Evolutionary conservation across 2,797 vertebrate genomes (phyloP), one percentile per base, ranked within the genome.

Genomic region (Ctenochaetus hawaiiensis): DNA sequence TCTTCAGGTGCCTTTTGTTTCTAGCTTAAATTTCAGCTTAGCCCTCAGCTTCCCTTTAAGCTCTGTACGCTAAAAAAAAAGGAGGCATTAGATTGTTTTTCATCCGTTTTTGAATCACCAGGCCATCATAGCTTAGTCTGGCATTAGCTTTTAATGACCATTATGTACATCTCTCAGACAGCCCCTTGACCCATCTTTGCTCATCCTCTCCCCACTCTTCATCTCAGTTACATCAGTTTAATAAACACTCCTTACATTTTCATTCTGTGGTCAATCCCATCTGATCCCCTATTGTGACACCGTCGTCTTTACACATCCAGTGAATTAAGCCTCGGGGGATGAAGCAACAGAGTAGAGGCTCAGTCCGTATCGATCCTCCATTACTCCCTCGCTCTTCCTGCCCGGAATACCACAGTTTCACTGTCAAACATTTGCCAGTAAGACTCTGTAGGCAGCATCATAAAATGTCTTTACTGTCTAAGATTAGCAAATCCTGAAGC

Each of bases 201-300:
- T 67, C 81, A n/a, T 41, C 71, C 58, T 53, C 64, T 47, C 65
- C 62, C 26, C 2, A 0, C 72, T 80, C 77, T 71, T 89, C 80
- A 63, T 89, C 80, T 82, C 48, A 1, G 77, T 75, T 72, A 81
- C 89, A 91, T 90, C 82, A 51, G 74, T 92, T 93, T 91, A 91
- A 90, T 92, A 92, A 91, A 92, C 90, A 91, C 77, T 72, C 82
- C 69, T 86, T 90, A 86, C 86, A 81, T 93, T 92, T 92, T 93
- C 81, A 92, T 91, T 89, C 89, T 16, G 41, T 65, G 88, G 91
- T 92, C 92, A 91, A 93, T 93, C 92, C 90, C 72, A 70, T 87
- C 89, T 92, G 87, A 92, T 92, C 92, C 90, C 72, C 82, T 89
- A 88, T 92, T 91, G 92, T 93, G 90, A 92, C 92, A 89, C 76